Evolutionary conservation across 92 coral and sea anemone species (phyloP).

Genomic region (Palythoa heliodiscus): DNA sequence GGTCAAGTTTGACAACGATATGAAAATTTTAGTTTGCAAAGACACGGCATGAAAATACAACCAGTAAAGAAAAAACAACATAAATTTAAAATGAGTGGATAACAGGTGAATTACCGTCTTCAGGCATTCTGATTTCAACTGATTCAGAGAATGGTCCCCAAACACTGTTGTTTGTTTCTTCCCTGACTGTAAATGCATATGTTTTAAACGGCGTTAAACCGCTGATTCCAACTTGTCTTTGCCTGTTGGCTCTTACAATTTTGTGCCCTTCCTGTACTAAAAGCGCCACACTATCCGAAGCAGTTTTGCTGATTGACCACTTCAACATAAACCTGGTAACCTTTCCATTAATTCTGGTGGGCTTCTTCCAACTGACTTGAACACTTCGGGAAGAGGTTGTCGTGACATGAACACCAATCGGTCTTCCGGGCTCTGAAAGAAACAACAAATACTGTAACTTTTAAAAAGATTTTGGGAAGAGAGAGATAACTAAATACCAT

Average conservation of each 20-base stretch:
- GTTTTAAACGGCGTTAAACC: constrained; percentile 72
- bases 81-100: not conserved
- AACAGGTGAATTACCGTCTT: constrained; percentile 66
- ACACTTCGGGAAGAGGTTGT: constrained; percentile 68
- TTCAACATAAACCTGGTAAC: constrained; percentile 79
- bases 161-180: constrained; percentile 58
- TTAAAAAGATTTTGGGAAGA: not conserved
- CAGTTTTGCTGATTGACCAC: constrained; percentile 61
- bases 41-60: no score
- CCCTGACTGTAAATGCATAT: constrained; percentile 76
- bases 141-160: constrained; percentile 81
- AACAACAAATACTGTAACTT: not conserved
- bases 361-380: constrained; percentile 70
- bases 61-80: no score
- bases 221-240: constrained; percentile 58
- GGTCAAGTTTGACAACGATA: no score
- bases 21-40: no score
- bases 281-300: constrained; percentile 55
- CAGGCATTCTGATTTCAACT: constrained; percentile 83
- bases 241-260: constrained; percentile 59
- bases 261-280: constrained; percentile 67
- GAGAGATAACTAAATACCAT: not conserved
- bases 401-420: constrained; percentile 52
- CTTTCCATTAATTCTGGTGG: constrained; percentile 32
- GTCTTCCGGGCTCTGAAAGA: constrained; percentile 67